Evolutionary conservation across 1,140 invertebrate species (phyloP).

Genomic region (Drosophila eugracilis): DNA sequence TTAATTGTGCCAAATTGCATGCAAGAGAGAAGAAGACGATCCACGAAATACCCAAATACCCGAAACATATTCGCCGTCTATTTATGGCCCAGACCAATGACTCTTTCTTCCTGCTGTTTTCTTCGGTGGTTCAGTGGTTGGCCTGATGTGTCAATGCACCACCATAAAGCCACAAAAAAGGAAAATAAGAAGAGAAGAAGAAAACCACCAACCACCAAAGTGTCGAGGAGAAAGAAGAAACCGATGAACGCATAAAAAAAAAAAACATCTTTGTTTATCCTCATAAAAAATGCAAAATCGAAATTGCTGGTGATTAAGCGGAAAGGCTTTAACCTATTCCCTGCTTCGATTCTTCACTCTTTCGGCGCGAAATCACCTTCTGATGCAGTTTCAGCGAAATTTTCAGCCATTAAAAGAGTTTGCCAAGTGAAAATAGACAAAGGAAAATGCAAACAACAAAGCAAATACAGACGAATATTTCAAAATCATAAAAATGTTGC

Average conservation of each 20-base stretch:
- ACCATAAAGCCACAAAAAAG: conserved; percentile 10
- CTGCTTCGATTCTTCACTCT: conserved; percentile 4
- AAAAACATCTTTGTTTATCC: conserved; percentile 36
- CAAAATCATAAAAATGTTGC: background rate
- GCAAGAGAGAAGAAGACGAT: conserved; percentile 18
- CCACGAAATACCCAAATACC: conserved; percentile 10
- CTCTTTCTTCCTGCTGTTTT: conserved; percentile 22
- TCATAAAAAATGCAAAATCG: conserved; percentile 32
- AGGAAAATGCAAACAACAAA: conserved; percentile 6
- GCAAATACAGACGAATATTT: background rate
- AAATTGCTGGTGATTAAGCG: conserved; percentile 23
- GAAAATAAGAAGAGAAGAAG: too few relatives aligned
- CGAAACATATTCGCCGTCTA: conserved; percentile 13
- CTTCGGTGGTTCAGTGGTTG: conserved; percentile 48
- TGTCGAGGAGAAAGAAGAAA: conserved; percentile 8
- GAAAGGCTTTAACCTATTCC: conserved; percentile 4
- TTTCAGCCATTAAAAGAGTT: conserved; percentile 15
- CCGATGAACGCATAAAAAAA: conserved; percentile 41
- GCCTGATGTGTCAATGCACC: conserved; percentile 66
- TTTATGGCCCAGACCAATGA: conserved; percentile 39
- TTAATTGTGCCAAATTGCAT: conserved; percentile 71
- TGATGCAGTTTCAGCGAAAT: conserved; percentile 11
- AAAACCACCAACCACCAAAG: conserved; percentile 36
- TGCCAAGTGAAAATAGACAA: conserved; percentile 28
- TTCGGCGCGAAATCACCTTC: background rate